phyloP scores from a whole-genome alignment of 2,888 invertebrate species.

The Acleris holmiana region DNA sequence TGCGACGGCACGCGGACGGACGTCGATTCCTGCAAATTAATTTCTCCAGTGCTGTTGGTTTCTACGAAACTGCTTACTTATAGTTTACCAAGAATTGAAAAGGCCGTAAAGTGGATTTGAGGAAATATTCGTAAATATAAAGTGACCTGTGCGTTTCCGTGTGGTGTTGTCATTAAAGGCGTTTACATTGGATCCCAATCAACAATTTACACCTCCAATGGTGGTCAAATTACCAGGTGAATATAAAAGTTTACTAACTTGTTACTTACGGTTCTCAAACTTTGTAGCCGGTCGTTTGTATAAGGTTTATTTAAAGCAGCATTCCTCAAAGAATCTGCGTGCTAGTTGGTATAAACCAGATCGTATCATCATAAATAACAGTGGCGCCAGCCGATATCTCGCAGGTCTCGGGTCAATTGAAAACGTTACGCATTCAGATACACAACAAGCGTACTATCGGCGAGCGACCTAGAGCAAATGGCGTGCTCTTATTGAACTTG shows the following conservation, averaged over 20 bases:
- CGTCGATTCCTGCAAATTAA: constrained; percentile 79
- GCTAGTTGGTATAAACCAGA: constrained; percentile 15
- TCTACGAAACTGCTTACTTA: constrained; percentile 81
- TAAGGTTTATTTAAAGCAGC: too few relatives aligned
- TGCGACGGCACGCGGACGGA: constrained; percentile 66
- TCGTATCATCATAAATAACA: constrained; percentile 23
- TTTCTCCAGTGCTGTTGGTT: constrained; percentile 77
- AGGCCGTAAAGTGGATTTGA: constrained; percentile 81
- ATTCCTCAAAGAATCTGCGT: constrained; percentile 21
- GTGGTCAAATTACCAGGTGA: constrained; percentile 83
- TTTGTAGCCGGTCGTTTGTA: not conserved
- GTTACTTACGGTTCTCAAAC: constrained; percentile 1
- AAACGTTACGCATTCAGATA: constrained; percentile 27
- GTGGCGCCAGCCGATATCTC: constrained; percentile 46
- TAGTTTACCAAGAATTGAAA: constrained; percentile 81
- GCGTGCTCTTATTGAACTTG: constrained; percentile 8
- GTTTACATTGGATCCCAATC: constrained; percentile 83
- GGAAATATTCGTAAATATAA: constrained; percentile 79
- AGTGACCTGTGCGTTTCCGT: constrained; percentile 79
- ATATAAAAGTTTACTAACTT: constrained; percentile 42
- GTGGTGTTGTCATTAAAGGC: constrained; percentile 69
- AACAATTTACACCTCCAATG: constrained; percentile 77
- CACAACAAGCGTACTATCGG: constrained; percentile 14
- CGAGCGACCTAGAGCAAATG: constrained; percentile 3
- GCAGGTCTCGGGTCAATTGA: constrained; percentile 46